phyloP scores from a whole-genome alignment of 2,888 invertebrate genomes.

The Azorinus chamasolen region DNA sequence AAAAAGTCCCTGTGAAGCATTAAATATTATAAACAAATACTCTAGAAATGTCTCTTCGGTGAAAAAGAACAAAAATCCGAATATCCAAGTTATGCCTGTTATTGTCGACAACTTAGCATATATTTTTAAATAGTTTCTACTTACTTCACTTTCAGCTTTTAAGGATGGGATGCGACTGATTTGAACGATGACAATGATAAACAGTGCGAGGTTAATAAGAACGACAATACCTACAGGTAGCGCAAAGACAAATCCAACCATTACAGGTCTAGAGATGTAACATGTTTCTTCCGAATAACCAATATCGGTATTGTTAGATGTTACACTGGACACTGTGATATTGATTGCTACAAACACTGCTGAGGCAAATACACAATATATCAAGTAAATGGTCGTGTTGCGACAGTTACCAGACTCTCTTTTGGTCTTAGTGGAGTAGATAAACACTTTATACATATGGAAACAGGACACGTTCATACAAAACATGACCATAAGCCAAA shows the following conservation, averaged over 20 bases:
- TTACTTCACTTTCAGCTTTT: conserved; percentile 1
- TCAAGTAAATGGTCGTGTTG: conserved; percentile 17
- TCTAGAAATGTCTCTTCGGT: conserved; percentile 23
- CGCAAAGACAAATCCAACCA: conserved; percentile 47
- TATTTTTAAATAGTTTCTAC: conserved; percentile 42
- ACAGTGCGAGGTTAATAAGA: conserved; percentile 25
- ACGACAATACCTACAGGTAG: conserved; percentile 34
- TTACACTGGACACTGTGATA: neutral
- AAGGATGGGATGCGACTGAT: conserved; percentile 19
- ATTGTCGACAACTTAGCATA: conserved; percentile 47
- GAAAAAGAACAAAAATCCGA: conserved; percentile 35
- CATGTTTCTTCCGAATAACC: conserved; percentile 47
- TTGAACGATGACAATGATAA: conserved; percentile 27
- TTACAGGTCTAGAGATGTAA: conserved; percentile 31
- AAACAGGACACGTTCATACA: conserved; percentile 50
- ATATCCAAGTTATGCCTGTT: conserved; percentile 53
- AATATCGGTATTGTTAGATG: conserved; percentile 9
- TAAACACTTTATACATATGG: conserved; percentile 29
- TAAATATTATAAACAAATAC: conserved; percentile 51
- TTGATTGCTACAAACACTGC: conserved; percentile 28
- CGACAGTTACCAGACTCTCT: neutral
- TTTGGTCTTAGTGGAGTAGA: neutral
- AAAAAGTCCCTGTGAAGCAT: conserved; percentile 43
- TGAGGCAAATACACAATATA: conserved; percentile 20
- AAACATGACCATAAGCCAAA: conserved; percentile 35